Percentiles rank a stretch among this genome's conserved stretches.
Evolutionary conservation across 2,888 invertebrate genomes (phyloP).

Genomic region (Mamestra brassicae): DNA sequence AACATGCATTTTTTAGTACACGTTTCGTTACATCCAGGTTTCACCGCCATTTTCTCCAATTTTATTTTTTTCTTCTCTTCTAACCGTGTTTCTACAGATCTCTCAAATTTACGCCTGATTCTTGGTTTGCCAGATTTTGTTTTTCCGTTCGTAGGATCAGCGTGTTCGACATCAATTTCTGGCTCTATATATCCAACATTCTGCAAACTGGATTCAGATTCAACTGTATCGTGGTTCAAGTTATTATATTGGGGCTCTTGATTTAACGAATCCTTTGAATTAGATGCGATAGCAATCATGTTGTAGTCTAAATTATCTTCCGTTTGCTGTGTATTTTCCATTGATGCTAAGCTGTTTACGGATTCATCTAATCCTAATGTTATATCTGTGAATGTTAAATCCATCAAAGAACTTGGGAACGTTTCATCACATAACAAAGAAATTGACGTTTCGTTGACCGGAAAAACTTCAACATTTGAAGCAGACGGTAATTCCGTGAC

Average conservation of each 20-base stretch:
- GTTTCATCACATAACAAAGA: constrained; percentile 28
- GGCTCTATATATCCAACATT: not conserved
- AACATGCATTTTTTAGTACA: no score
- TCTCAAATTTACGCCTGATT: not conserved
- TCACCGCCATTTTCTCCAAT: constrained; percentile 16
- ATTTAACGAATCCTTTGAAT: not conserved
- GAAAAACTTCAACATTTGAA: constrained; percentile 9
- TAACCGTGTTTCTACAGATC: not conserved
- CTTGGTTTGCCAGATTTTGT: not conserved
- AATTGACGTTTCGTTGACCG: constrained; percentile 4
- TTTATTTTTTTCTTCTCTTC: not conserved
- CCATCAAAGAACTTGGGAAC: constrained; percentile 30
- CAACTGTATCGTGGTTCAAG: not conserved
- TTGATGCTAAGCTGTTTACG: constrained; percentile 6
- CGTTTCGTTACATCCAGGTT: constrained; percentile 26
- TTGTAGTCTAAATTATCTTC: no score
- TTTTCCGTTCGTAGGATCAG: not conserved
- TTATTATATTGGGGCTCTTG: not conserved
- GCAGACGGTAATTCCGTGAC: no score
- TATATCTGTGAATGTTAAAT: constrained; percentile 26
- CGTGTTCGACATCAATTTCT: not conserved
- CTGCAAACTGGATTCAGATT: not conserved
- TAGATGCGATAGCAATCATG: no score
- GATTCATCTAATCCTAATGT: constrained; percentile 25
- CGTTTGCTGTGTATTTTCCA: constrained; percentile 4